Conservation (phyloP, 2,113 vertebrate genomes). For the Axis porcinus region DNA sequence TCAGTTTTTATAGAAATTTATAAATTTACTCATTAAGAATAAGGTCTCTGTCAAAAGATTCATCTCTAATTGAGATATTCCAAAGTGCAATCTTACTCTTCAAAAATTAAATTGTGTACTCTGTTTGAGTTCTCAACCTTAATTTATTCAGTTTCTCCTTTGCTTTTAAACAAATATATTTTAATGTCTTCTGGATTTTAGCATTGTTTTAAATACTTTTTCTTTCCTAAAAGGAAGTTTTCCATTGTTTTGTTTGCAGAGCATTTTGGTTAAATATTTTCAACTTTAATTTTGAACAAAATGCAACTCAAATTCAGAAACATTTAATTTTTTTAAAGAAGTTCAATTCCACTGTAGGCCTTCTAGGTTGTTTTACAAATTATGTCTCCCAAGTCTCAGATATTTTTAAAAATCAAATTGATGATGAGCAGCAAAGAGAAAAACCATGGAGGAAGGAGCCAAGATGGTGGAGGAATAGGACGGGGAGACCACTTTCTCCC, state of each 20-base stretch:
- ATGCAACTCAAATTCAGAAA: background rate
- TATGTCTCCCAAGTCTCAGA: background rate
- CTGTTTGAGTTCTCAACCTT: background rate
- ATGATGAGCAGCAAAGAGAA: background rate
- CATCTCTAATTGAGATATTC: background rate
- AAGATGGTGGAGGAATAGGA: too few species aligned
- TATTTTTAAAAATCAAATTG: background rate
- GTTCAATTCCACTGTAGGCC: background rate
- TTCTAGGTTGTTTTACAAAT: background rate
- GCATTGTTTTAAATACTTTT: background rate
- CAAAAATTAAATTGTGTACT: background rate
- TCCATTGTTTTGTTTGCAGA: background rate
- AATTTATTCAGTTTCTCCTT: background rate
- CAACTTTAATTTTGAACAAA: constrained; percentile 9
- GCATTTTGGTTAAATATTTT: background rate
- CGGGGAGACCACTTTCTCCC: too few species aligned
- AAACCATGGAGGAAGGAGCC: background rate
- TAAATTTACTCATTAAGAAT: background rate
- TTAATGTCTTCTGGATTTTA: background rate
- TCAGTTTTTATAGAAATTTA: background rate
- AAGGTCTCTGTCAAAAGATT: background rate
- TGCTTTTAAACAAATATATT: background rate
- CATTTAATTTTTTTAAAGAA: background rate
- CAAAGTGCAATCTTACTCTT: background rate
- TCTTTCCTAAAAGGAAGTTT: background rate